Base-by-base conservation (phyloP, 2,888 invertebrate species). In the Koerneria pararmatus region DNA sequence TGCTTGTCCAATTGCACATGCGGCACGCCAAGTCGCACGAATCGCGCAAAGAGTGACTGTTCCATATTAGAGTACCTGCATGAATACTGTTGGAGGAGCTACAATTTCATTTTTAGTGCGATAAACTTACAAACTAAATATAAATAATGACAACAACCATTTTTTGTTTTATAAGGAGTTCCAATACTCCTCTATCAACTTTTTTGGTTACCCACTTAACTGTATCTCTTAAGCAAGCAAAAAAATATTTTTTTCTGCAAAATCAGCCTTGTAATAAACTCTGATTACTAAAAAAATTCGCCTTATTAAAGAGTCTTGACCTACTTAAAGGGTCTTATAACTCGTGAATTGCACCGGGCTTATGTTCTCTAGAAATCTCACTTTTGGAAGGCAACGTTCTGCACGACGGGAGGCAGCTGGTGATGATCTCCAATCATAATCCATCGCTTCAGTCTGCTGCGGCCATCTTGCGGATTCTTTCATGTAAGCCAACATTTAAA, bases 51-150 rank as follows among this genome's bases (percentile, higher is more conserved):
- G 51, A 99, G 87, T 64, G 94, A 94, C 66, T 99, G 98, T 83
- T 99, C 98, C 97, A 99, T 97, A 83, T 99, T 99, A 65, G 93
- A 95, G 85, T 94, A 98, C n/a, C n/a, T n/a, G n/a, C n/a, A n/a
- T n/a, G n/a, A n/a, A n/a, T n/a, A n/a, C n/a, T n/a, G n/a, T n/a
- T n/a, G n/a, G n/a, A n/a, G n/a, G n/a, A n/a, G n/a, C n/a, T n/a
- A n/a, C n/a, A n/a, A n/a, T n/a, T n/a, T n/a, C n/a, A n/a, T n/a
- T n/a, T n/a, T n/a, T n/a, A n/a, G n/a, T n/a, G n/a, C n/a, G n/a
- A n/a, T n/a, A n/a, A n/a, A n/a, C n/a, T n/a, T n/a, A n/a, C n/a
- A n/a, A n/a, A n/a, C n/a, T n/a, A n/a, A n/a, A n/a, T n/a, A n/a
- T n/a, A n/a, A n/a, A n/a, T n/a, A n/a, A n/a, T n/a, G n/a, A n/a